Evolutionary conservation across 2,888 invertebrate species (phyloP), one percentile per base, ranked within the genome.

Genomic region (Chirona hameri): DNA sequence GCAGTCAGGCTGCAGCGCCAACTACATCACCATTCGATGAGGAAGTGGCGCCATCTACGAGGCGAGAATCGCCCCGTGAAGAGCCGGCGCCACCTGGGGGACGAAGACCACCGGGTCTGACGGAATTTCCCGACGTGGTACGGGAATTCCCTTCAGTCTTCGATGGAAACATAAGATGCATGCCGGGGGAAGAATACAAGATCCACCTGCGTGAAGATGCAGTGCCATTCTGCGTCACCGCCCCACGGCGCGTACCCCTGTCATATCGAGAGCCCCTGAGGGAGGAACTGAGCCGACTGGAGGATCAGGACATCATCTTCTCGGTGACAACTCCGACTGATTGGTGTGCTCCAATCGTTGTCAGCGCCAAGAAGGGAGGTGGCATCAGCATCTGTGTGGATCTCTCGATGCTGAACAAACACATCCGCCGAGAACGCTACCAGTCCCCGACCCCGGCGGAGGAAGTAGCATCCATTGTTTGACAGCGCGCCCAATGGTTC

Each of bases 311-410:
- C 10, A 27, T 10, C n/a, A 69, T 83, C 15, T 79, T 83, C 39
- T 81, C 76, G 9, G 81, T 81, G 15, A 79, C 72, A 7, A 80
- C 52, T 48, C 83, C 84, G 24, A 83, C 83, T 10, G 82, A 81
- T 0, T 39, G 39, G 39, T 39, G 39, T 39, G 39, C 39, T 5
- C 39, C 39, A 7, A 39, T 39, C 39, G 39, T 39, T 7, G 39
- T 39, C 7, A 39, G 7, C 39, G 39, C 39, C 39, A 39, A 39
- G 39, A 39, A 39, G 39, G 7, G 39, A 2, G 39, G 39, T 7
- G 39, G 39, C 7, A 39, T 39, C 39, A 39, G 39, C 4, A 2
- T 39, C 39, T 39, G 39, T 39, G 39, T 39, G 39, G 39, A 39
- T 39, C 39, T 39, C 2, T 39, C 81, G 4, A 39, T 39, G 39